Conservation (phyloP, 1,140 invertebrate species). For the Plodia interpunctella region DNA sequence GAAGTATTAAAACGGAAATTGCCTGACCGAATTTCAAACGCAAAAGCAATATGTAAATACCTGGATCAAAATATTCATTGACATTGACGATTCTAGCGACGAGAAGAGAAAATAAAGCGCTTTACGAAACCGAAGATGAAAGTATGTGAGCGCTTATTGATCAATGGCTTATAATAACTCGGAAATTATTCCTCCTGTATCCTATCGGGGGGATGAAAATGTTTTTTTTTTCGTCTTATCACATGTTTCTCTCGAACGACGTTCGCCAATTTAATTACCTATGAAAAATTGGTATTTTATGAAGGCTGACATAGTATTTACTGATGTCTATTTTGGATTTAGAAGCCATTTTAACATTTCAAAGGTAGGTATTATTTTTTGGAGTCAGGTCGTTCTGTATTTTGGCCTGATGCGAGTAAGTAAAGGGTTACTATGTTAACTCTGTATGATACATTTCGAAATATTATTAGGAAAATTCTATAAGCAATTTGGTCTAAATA, state of each 20-base stretch:
- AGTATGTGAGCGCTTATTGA: slow-evolving; percentile 5
- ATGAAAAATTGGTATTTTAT: not conserved
- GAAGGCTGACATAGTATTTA: not conserved
- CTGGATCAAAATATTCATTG: not conserved
- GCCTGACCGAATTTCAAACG: not conserved
- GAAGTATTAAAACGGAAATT: too few species aligned
- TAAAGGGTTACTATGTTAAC: too few species aligned
- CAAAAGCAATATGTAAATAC: not conserved
- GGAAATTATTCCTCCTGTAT: slow-evolving; percentile 5
- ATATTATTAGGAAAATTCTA: too few species aligned
- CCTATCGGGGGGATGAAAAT: slow-evolving; percentile 1
- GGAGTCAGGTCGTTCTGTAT: too few species aligned
- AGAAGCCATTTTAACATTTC: not conserved
- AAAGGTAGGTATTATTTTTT: too few species aligned
- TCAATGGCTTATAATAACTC: slow-evolving; percentile 7
- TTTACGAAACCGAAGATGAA: not conserved
- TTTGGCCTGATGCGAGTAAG: too few species aligned
- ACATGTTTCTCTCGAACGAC: not conserved
- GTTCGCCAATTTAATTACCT: slow-evolving; percentile 3
- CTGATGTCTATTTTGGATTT: not conserved
- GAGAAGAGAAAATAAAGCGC: not conserved
- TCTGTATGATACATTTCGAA: slow-evolving; percentile 5
- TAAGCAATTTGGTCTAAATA: too few species aligned
- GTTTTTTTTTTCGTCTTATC: not conserved
- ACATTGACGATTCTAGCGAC: not conserved